Conservation (phyloP, 64 coral and sea anemone species). For the Exaiptasia diaphana region DNA sequence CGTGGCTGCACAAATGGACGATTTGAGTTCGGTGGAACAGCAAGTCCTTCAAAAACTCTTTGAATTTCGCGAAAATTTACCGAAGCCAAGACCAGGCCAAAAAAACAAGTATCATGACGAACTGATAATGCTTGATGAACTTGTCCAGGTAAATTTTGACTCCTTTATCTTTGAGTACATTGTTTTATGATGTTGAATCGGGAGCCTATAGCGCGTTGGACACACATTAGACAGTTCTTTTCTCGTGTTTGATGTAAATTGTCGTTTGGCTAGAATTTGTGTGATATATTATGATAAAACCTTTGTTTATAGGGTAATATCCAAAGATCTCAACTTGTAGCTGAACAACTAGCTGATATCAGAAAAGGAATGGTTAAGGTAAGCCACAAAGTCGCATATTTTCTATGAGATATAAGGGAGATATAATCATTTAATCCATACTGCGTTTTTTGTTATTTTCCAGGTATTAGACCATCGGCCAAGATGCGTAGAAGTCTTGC, state of each 20-base stretch:
- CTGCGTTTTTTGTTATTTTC: neutral
- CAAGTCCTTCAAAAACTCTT: constrained; percentile 87
- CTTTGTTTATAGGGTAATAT: constrained; percentile 79
- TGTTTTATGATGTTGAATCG: neutral
- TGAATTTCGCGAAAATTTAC: constrained; percentile 77
- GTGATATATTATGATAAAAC: neutral
- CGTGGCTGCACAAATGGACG: constrained; percentile 87
- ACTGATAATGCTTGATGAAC: constrained; percentile 89
- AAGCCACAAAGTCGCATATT: neutral
- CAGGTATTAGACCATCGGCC: constrained; percentile 80
- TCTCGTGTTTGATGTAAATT: neutral
- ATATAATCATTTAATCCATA: neutral
- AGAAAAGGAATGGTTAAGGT: constrained; percentile 98
- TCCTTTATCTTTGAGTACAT: too few relatives aligned
- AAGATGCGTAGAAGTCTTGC: constrained; percentile 66
- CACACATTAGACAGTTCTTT: neutral
- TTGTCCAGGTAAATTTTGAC: constrained; percentile 93
- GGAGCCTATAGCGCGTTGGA: neutral
- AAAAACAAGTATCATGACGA: constrained; percentile 91
- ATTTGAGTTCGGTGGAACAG: constrained; percentile 80
- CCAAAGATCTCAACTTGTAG: constrained; percentile 91
- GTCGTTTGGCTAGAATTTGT: neutral
- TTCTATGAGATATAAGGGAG: neutral
- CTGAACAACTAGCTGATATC: constrained; percentile 88
- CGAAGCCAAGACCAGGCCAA: constrained; percentile 79